These are phyloP conservation scores for Eretmochelys imbricata DNA, from an alignment of 2,113 vertebrate species.

Conservation along the genomic window DNA sequence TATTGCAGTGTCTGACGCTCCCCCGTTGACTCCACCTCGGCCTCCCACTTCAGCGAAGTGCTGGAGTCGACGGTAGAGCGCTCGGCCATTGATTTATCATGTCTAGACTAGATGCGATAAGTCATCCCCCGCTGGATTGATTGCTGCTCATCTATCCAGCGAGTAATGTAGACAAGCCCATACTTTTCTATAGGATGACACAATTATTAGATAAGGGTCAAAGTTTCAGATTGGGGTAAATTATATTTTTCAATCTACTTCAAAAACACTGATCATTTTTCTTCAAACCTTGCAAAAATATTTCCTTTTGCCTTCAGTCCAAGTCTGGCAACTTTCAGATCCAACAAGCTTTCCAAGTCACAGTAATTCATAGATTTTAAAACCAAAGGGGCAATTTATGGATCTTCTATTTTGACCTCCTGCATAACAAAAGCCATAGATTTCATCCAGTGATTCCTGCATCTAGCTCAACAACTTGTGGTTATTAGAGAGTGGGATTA, in stretches of 20 bases:
- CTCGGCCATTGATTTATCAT: too few species aligned
- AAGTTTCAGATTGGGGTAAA: not conserved
- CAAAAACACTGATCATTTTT: not conserved
- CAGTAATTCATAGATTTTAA: not conserved
- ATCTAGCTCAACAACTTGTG: rapidly evolving
- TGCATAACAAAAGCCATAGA: rapidly evolving
- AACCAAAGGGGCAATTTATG: not conserved
- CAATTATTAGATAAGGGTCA: not conserved
- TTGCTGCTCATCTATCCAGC: too few species aligned
- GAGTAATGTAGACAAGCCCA: too few species aligned
- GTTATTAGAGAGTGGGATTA: not conserved
- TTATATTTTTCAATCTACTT: not conserved
- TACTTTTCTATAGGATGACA: not conserved
- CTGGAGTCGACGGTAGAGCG: too few species aligned
- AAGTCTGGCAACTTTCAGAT: not conserved
- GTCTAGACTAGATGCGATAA: too few species aligned
- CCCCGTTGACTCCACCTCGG: too few species aligned
- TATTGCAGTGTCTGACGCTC: too few species aligned
- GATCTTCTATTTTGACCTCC: not conserved
- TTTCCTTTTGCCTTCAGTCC: not conserved
- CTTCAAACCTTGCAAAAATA: not conserved
- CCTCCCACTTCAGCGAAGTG: too few species aligned
- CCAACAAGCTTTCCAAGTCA: not conserved
- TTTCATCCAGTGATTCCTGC: not conserved
- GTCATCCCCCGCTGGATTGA: too few species aligned